A percentile compares a stretch with the other conserved stretches of the same genome.
These are phyloP conservation scores for Phthorimaea operculella DNA, from an alignment of 1,140 invertebrate species.

Conservation along the genomic window DNA sequence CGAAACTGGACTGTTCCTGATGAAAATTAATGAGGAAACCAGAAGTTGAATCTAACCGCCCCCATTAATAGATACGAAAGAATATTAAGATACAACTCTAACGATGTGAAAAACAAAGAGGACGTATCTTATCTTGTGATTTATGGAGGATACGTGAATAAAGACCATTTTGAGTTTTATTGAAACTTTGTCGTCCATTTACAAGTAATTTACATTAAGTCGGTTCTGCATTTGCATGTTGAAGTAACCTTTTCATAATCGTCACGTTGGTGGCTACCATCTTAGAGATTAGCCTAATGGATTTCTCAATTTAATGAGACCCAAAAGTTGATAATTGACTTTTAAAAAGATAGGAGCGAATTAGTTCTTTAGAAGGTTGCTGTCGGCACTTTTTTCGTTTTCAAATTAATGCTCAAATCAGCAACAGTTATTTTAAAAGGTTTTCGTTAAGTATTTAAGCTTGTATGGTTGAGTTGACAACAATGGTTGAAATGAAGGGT, in stretches of 20 bases:
- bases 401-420: background rate
- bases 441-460: slow-evolving; percentile 39
- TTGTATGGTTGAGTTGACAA: slow-evolving; percentile 24
- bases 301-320: slow-evolving; percentile 57
- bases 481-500: slow-evolving; percentile 43
- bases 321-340: slow-evolving; percentile 49
- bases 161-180: background rate
- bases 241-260: slow-evolving; percentile 54
- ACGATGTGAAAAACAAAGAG: slow-evolving; percentile 28
- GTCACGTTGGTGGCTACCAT: slow-evolving; percentile 44
- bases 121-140: slow-evolving; percentile 50
- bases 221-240: slow-evolving; percentile 53
- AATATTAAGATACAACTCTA: slow-evolving; percentile 25
- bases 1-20: slow-evolving; percentile 34
- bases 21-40: slow-evolving; percentile 45
- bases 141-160: slow-evolving; percentile 29
- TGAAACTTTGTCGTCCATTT: slow-evolving; percentile 33
- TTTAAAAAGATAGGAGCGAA: slow-evolving; percentile 45
- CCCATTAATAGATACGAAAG: slow-evolving; percentile 22
- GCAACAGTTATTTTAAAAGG: slow-evolving; percentile 24
- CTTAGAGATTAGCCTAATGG: slow-evolving; percentile 57
- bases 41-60: slow-evolving; percentile 34
- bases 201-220: slow-evolving; percentile 56
- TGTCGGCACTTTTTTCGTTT: background rate
- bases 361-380: slow-evolving; percentile 18